These are phyloP conservation scores for Ranitomeya variabilis DNA, from an alignment of 2,113 vertebrate genomes.

Conservation along the genomic window DNA sequence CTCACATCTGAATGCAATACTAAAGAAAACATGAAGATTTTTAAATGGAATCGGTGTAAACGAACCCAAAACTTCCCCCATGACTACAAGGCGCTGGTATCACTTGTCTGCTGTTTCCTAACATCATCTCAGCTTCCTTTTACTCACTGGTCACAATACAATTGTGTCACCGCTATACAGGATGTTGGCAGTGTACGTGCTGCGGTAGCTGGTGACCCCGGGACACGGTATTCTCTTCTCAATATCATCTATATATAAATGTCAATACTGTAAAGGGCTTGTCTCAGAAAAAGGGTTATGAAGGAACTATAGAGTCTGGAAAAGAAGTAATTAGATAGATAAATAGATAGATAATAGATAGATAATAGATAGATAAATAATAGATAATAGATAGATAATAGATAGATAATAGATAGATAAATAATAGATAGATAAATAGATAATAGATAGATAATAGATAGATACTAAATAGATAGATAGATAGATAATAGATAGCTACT, in stretches of 20 bases:
- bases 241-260: neutral
- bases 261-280: no score
- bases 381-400: no score
- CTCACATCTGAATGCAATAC: neutral
- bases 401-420: no score
- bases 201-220: neutral
- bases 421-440: no score
- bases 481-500: neutral
- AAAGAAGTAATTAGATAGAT: no score
- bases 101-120: slow-evolving; percentile 27
- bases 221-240: neutral
- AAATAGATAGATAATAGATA: no score
- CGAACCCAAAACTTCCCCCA: neutral
- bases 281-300: no score
- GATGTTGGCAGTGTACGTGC: neutral
- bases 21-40: neutral
- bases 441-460: neutral
- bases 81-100: slow-evolving; percentile 5
- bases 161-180: slow-evolving; percentile 38
- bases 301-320: no score
- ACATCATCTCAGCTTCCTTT: slow-evolving; percentile 31
- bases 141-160: slow-evolving; percentile 30
- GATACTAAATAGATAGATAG: no score
- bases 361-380: no score
- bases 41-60: neutral